A percentile compares a stretch with the other conserved stretches of the same genome.
phyloP scores from a whole-genome alignment of 2,888 invertebrate species.

The Dromius quadrimaculatus region DNA sequence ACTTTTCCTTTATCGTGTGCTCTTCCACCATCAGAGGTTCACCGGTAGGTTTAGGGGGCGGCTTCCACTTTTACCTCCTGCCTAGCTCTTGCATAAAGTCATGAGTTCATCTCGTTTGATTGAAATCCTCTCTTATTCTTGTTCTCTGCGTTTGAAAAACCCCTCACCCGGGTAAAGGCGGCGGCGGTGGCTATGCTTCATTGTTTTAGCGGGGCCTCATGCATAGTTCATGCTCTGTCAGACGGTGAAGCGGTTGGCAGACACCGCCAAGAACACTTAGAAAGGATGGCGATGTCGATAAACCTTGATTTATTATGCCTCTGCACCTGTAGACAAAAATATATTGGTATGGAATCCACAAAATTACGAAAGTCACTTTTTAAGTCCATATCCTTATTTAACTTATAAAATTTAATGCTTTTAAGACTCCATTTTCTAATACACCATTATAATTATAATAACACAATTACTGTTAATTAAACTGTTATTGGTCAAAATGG shows the following conservation, averaged over 20 bases:
- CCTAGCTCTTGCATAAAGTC: conserved; percentile 68
- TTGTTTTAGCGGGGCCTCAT: conserved; percentile 66
- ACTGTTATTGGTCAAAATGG: too few relatives aligned
- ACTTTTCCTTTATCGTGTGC: conserved; percentile 14
- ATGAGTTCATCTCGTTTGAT: conserved; percentile 69
- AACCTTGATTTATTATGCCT: conserved; percentile 5
- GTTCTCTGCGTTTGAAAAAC: conserved; percentile 66
- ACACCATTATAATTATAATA: too few relatives aligned
- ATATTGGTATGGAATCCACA: not conserved
- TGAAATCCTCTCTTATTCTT: conserved; percentile 68
- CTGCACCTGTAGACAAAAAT: conserved; percentile 14
- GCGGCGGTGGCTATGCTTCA: conserved; percentile 60
- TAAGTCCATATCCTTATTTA: too few relatives aligned
- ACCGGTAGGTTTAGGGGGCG: conserved; percentile 14
- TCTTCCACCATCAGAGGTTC: too few relatives aligned
- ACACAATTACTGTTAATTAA: too few relatives aligned
- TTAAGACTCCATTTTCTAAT: too few relatives aligned
- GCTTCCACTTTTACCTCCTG: conserved; percentile 52
- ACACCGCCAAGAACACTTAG: conserved; percentile 30
- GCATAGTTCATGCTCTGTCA: conserved; percentile 65
- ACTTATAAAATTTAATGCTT: too few relatives aligned
- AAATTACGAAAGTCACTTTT: too few relatives aligned
- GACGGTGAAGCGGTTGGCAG: conserved; percentile 53
- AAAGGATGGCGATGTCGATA: conserved; percentile 12
- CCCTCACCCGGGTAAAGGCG: conserved; percentile 60